phyloP scores from a whole-genome alignment of 2,797 vertebrate species.

The Myotis pilosus region DNA sequence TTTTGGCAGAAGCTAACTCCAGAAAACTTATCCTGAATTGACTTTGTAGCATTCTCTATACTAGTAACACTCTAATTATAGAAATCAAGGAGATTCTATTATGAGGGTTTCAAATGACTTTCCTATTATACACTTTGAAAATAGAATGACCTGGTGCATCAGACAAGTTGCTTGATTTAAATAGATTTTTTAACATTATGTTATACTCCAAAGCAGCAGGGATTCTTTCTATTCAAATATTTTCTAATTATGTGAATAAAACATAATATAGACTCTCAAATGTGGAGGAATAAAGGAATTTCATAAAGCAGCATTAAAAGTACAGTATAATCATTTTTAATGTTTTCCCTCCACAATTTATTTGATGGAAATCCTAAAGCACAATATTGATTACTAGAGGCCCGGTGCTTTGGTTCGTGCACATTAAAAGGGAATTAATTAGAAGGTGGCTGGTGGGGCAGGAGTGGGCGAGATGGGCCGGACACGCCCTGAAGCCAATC shows the following conservation, averaged over 20 bases:
- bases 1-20: slow-evolving; percentile 23
- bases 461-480: no score
- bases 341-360: neutral
- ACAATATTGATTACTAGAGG: neutral
- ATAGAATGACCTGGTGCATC: neutral
- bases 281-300: neutral
- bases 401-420: no score
- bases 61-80: neutral
- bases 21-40: slow-evolving; percentile 13
- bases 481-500: no score
- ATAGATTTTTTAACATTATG: neutral
- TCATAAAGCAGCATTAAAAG: neutral
- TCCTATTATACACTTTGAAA: neutral
- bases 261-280: neutral
- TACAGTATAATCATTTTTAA: neutral
- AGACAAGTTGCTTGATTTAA: slow-evolving; percentile 2
- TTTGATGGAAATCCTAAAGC: neutral
- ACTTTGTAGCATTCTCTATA: neutral
- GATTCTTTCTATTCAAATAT: neutral
- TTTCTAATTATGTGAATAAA: neutral
- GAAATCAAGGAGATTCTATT: neutral
- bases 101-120: neutral
- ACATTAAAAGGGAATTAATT: no score
- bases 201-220: neutral
- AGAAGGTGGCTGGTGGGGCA: no score